Conservation (phyloP, 2,797 vertebrate species). For the Pipistrellus nathusii region DNA sequence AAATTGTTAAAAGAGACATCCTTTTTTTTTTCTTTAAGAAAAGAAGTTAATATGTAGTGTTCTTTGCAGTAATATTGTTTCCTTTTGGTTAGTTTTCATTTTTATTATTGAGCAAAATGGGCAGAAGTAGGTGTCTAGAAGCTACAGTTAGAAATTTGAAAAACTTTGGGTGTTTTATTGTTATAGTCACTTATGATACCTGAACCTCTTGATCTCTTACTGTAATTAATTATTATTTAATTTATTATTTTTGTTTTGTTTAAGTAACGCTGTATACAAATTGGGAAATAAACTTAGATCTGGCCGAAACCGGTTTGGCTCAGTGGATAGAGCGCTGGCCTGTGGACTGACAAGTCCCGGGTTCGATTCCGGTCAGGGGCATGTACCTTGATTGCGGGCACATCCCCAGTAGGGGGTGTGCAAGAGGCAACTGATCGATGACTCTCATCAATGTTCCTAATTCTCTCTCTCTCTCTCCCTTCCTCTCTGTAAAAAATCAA, state of each 20-base stretch:
- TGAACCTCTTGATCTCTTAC: constrained; percentile 9
- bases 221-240: not conserved
- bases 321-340: too few species aligned
- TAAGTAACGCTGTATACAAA: not conserved
- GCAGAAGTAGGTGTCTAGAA: not conserved
- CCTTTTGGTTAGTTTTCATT: constrained; percentile 48
- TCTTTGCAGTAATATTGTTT: constrained; percentile 25
- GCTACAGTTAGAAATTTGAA: constrained; percentile 29
- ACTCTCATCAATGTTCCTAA: too few species aligned
- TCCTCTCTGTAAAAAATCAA: too few species aligned
- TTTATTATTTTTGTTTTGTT: constrained; percentile 44
- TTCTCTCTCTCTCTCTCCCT: too few species aligned
- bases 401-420: too few species aligned
- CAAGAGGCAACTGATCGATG: too few species aligned
- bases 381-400: too few species aligned
- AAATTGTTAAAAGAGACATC: constrained; percentile 18
- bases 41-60: not conserved
- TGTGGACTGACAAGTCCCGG: too few species aligned
- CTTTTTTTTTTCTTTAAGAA: not conserved
- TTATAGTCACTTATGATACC: constrained; percentile 24
- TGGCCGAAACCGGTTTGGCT: not conserved
- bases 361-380: too few species aligned
- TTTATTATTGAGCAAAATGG: constrained; percentile 37
- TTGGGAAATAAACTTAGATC: not conserved
- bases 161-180: not conserved